A percentile compares a stretch with the other conserved stretches of the same genome.
Conservation (phyloP, 2,888 invertebrate species). For the Leptogaster cylindrica region DNA sequence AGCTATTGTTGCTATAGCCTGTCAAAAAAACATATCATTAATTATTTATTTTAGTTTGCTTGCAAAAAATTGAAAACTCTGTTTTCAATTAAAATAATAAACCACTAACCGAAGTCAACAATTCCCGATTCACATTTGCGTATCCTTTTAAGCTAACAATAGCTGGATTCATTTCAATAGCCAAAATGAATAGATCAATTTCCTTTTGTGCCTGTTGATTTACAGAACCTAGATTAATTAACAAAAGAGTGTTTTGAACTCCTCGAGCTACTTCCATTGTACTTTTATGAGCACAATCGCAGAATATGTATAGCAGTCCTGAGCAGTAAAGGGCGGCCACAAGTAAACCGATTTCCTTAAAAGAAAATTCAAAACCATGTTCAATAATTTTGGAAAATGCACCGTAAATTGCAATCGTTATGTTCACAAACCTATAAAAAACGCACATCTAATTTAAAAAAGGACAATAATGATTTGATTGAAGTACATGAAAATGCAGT, state of each 20-base stretch:
- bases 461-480: not conserved
- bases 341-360: conserved; percentile 71
- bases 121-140: conserved; percentile 69
- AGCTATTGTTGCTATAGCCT: conserved; percentile 70
- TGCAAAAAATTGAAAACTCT: not conserved
- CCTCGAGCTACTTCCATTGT: conserved; percentile 69
- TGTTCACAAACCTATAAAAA: conserved; percentile 67
- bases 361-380: conserved; percentile 69
- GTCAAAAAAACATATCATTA: conserved; percentile 52
- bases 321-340: conserved; percentile 70
- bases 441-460: not conserved
- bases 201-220: conserved; percentile 69
- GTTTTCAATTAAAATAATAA: conserved; percentile 41
- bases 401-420: conserved; percentile 71
- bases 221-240: conserved; percentile 65
- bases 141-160: conserved; percentile 72
- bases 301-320: conserved; percentile 68
- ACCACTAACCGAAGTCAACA: conserved; percentile 67
- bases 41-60: not conserved
- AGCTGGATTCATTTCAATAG: conserved; percentile 73
- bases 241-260: conserved; percentile 68
- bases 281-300: conserved; percentile 72
- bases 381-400: conserved; percentile 72
- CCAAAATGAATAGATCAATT: conserved; percentile 72
- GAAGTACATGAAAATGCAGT: conserved; percentile 69